A percentile compares a stretch with the other conserved stretches of the same genome.
phyloP scores from a whole-genome alignment of 2,113 vertebrate species.

The Cavia aperea region DNA sequence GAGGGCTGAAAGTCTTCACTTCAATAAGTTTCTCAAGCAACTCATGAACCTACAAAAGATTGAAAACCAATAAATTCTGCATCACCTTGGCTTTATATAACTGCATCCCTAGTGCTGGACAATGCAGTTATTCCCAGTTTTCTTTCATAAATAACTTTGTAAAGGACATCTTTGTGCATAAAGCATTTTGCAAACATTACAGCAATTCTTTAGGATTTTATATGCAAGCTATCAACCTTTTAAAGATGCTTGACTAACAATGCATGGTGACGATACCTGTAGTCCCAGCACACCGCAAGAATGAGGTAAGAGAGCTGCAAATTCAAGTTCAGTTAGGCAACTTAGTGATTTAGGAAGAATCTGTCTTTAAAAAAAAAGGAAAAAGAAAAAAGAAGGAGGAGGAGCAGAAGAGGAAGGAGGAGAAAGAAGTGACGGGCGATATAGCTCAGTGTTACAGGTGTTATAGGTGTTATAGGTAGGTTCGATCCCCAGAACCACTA shows the following conservation, averaged over 20 bases:
- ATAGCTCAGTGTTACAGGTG: neutral
- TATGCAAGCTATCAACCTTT: neutral
- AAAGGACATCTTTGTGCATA: constrained; percentile 34
- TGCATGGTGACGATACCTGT: neutral
- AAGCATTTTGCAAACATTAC: neutral
- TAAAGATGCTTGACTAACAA: neutral
- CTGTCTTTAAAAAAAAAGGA: neutral
- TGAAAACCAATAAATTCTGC: neutral
- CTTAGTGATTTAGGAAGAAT: neutral
- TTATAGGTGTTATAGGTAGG: neutral
- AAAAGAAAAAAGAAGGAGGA: too few species aligned
- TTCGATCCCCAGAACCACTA: neutral
- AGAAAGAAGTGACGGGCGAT: neutral
- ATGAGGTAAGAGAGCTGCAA: neutral
- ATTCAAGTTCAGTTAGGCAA: neutral
- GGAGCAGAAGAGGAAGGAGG: neutral
- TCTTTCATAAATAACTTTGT: constrained; percentile 6
- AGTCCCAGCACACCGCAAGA: neutral
- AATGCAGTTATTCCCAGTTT: neutral
- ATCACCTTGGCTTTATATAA: neutral
- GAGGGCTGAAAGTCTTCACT: constrained; percentile 30
- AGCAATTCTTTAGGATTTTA: neutral
- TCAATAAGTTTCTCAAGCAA: constrained; percentile 32
- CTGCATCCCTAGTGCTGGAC: neutral
- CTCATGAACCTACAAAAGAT: constrained; percentile 26